Conservation (phyloP, 1,140 invertebrate species). For the Achatina immaculata region DNA sequence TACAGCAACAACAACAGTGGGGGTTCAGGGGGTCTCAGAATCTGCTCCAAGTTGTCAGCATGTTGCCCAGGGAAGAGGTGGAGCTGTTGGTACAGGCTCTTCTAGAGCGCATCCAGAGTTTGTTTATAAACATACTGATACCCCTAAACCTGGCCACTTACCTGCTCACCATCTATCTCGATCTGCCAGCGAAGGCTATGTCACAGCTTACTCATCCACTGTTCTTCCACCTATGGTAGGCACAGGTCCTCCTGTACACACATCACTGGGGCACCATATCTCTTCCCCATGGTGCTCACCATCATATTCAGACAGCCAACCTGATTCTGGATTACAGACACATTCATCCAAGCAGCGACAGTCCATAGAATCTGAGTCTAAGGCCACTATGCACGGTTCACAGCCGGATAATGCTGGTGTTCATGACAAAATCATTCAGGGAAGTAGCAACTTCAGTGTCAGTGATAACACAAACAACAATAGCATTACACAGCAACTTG, state of each 20-base stretch:
- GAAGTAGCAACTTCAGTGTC: background rate
- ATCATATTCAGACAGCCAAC: background rate
- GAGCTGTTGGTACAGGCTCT: background rate
- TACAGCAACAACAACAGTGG: background rate
- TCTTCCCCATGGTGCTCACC: background rate
- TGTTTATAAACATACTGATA: background rate
- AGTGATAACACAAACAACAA: slow-evolving; percentile 13
- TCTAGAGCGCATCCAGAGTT: background rate
- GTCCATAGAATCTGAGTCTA: background rate
- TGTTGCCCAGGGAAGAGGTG: slow-evolving; percentile 11
- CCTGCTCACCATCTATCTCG: slow-evolving; percentile 10
- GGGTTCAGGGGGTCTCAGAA: background rate
- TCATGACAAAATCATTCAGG: background rate
- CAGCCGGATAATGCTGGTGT: background rate
- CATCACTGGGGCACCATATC: background rate
- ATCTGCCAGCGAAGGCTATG: slow-evolving; percentile 26
- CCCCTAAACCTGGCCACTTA: slow-evolving; percentile 10
- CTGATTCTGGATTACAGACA: background rate
- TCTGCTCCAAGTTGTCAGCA: background rate
- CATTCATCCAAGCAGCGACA: background rate
- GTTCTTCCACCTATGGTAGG: background rate
- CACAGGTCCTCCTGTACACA: background rate
- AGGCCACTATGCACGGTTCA: background rate
- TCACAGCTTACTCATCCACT: slow-evolving; percentile 4
- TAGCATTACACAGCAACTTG: background rate